Evolutionary conservation across 2,113 vertebrate genomes (phyloP), one percentile per base, ranked within the genome.

Genomic region (Cichladusa arquata): DNA sequence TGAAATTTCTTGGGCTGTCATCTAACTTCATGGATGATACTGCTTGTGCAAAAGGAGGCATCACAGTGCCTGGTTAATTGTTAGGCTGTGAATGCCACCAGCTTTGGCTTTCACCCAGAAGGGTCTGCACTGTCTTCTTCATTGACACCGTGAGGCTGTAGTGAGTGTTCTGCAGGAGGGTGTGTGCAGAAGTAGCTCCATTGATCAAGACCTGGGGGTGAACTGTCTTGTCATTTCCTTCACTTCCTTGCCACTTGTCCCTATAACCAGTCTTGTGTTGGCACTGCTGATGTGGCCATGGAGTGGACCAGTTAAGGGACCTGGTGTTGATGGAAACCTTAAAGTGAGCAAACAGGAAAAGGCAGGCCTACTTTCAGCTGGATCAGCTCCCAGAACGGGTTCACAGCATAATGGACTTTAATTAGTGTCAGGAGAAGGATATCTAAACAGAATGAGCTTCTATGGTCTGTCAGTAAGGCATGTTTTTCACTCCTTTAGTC

Each of bases 71-170:
- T 9, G 0, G 33, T 79, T 60, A 57, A 53, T 45, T 60, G 45
- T 65, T 76, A 24, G 0, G 0, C 12, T 69, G 36, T 5, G 2
- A 48, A 53, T 90, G 79, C 51, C 79, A 54, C n/a, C 47, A 67
- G 60, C 60, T 81, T 85, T 51, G 31, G 31, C 40, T 50, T 95
- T 58, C 29, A 53, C 6, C 12, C 45, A 82, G 74, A 65, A 80
- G 48, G 8, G 11, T 56, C 65, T 81, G 20, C 76, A 54, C 6
- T 15, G 20, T 45, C 45, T 20, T 82, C 54, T 62, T 60, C 65
- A 71, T 24, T 0, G 0, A n/a, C 3, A 11, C 18, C 22, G 4
- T 1, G 4, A 38, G 14, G 19, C 33, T 87, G 53, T 8, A 72
- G 79, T 4, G 5, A 31, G 22, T 4, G 0, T 61, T 69, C 38